A percentile compares a stretch with the other conserved stretches of the same genome.
Evolutionary conservation across 2,113 vertebrate species (phyloP).

Genomic region (Gnathonemus longibarbis): DNA sequence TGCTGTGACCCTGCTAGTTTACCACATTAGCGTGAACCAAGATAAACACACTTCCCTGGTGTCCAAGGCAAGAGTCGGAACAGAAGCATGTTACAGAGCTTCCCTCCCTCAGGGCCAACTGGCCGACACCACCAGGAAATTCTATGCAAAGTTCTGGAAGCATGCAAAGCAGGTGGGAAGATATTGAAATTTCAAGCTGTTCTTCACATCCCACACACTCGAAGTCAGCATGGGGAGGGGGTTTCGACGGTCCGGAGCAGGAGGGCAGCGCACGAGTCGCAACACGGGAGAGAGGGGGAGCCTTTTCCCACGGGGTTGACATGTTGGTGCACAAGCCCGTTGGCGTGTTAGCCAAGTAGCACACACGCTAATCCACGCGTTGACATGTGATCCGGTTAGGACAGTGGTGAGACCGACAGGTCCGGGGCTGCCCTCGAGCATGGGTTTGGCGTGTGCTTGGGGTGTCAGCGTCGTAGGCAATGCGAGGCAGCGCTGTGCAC

Average conservation of each 20-base stretch:
- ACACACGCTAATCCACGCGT: background rate
- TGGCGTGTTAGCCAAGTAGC: background rate
- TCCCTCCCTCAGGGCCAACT: background rate
- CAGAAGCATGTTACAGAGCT: background rate
- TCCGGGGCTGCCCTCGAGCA: background rate
- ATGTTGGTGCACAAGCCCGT: background rate
- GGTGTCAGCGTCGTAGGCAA: background rate
- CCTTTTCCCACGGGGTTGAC: background rate
- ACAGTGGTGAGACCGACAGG: background rate
- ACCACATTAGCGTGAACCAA: background rate
- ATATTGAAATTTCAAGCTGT: conserved; percentile 4
- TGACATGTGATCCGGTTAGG: background rate
- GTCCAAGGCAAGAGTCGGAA: background rate
- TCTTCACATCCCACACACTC: background rate
- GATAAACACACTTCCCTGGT: background rate
- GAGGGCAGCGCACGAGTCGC: background rate
- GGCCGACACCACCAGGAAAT: background rate
- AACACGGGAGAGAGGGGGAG: background rate
- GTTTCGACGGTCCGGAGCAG: background rate
- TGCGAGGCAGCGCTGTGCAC: background rate
- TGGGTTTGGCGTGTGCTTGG: background rate
- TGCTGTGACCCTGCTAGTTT: background rate
- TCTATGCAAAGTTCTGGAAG: conserved; percentile 10
- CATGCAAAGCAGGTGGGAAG: conserved; percentile 7
- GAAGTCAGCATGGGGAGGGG: background rate